phyloP scores from a whole-genome alignment of 2,888 invertebrate species.

The Hirtodrosophila duncani region DNA sequence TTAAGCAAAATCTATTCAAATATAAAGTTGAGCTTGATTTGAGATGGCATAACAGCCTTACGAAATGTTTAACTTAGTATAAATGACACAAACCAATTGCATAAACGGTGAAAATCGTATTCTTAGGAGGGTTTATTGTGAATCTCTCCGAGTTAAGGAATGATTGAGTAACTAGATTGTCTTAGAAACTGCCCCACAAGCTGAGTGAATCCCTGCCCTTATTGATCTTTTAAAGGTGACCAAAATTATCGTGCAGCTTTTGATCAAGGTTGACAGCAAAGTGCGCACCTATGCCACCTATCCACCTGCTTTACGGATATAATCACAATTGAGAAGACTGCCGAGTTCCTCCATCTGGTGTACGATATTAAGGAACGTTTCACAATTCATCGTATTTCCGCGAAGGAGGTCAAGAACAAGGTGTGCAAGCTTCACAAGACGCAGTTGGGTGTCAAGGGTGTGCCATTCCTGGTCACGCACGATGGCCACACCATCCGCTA shows the following conservation, averaged over 20 bases:
- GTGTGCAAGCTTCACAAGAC: slow-evolving; percentile 96
- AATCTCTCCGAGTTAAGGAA: no score
- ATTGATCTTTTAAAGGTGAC: slow-evolving; percentile 97
- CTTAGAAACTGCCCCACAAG: no score
- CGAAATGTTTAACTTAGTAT: no score
- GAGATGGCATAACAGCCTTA: no score
- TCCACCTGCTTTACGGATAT: slow-evolving; percentile 99
- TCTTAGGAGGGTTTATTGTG: no score
- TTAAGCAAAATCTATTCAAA: background rate
- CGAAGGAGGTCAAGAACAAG: slow-evolving; percentile 99
- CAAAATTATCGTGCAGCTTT: slow-evolving; percentile 98
- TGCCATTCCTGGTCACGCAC: slow-evolving; percentile 96
- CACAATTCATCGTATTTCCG: slow-evolving; percentile 96
- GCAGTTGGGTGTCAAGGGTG: slow-evolving; percentile 94
- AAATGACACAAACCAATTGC: no score
- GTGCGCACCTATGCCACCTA: slow-evolving; percentile 98
- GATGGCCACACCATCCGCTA: slow-evolving; percentile 99
- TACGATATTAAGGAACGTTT: slow-evolving; percentile 99
- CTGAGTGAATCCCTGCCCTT: slow-evolving; percentile 97
- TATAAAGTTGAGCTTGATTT: no score
- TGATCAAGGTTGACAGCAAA: slow-evolving; percentile 99
- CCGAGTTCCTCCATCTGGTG: slow-evolving; percentile 97
- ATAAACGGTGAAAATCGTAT: no score
- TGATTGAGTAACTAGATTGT: no score
- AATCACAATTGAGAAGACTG: slow-evolving; percentile 98